Evolutionary conservation across 2,888 invertebrate species (phyloP), one percentile per base, ranked within the genome.

Genomic region (Neelides folsomi): DNA sequence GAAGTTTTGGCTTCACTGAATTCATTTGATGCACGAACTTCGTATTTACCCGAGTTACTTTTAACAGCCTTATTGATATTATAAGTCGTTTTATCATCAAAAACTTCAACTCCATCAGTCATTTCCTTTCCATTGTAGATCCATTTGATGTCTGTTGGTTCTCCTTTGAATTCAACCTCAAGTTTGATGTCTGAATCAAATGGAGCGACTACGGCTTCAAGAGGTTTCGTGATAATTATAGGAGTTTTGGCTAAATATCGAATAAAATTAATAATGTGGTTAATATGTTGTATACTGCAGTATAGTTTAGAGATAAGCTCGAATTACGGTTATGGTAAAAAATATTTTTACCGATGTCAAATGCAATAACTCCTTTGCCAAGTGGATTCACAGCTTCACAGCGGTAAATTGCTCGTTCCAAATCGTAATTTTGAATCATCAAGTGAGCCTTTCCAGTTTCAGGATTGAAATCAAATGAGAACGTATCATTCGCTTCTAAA

Each of bases 1-100:
- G 84, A 83, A 36, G 86, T 81, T 66, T 83, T 80, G 1, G 82
- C 83, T 67, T 86, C 81, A 10, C 87, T 82, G 43, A 78, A 80
- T 54, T 78, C 76, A 71, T 86, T 86, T 65, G 80, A 77, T n/a
- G 86, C 81, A 20, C 82, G 75, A 12, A 89, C 81, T 75, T 90
- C 89, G 70, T 90, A 93, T 71, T 87, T 88, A 27, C 93, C 93
- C 54, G 79, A 77, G 67, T 86, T 83, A 66, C 82, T 82, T 68
- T 81, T 82, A 41, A 79, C 78, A 64, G 79, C 76, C 59, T 83
- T 79, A 37, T 76, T 72, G 54, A 89, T 78, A 61, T 71, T 76
- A 20, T 88, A 71, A 41, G 72, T 77, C 0, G 84, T 82, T 56
- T 80, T 77, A 58, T 77, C 75, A 16, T 74, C 75, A 6, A 72